Percentiles rank a stretch among this genome's conserved stretches.
Evolutionary conservation across 2,888 invertebrate genomes (phyloP).

Genomic region (Drosophila affinis): DNA sequence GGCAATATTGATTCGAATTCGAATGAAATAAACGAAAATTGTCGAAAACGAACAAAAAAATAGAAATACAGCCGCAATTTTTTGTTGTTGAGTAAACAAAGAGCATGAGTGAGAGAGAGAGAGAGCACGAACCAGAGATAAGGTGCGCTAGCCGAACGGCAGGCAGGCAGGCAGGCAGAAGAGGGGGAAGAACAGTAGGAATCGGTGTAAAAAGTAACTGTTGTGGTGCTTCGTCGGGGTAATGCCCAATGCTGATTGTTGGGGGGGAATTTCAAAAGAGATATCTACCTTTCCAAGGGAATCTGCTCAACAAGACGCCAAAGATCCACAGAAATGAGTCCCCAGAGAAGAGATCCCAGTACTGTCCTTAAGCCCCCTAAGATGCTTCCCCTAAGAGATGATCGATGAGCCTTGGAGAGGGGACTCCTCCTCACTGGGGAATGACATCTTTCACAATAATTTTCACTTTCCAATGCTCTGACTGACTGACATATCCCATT

Average conservation of each 20-base stretch:
- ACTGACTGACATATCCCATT: slow-evolving; percentile 44
- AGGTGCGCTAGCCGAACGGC: slow-evolving; percentile 51
- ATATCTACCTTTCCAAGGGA: neutral
- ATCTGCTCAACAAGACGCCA: neutral
- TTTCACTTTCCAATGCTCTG: neutral
- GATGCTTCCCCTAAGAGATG: neutral
- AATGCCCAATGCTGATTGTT: neutral
- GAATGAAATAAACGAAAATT: slow-evolving; percentile 56
- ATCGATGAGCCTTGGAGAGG: neutral
- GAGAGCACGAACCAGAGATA: slow-evolving; percentile 41
- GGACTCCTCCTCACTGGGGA: neutral
- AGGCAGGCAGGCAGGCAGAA: slow-evolving; percentile 32
- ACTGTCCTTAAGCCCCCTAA: neutral
- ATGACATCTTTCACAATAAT: neutral
- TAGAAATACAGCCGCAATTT: slow-evolving; percentile 54
- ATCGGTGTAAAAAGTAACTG: slow-evolving; percentile 25
- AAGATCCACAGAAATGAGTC: neutral
- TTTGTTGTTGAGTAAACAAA: slow-evolving; percentile 75
- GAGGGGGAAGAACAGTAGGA: slow-evolving; percentile 22
- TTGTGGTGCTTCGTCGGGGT: slow-evolving; percentile 35
- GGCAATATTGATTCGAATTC: slow-evolving; percentile 79
- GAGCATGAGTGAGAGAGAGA: slow-evolving; percentile 30
- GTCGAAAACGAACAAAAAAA: slow-evolving; percentile 36
- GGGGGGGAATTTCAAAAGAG: neutral
- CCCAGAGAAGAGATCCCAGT: neutral